Base-by-base conservation (phyloP, 2,888 invertebrate genomes). In the Cremastobaeus sp. region DNA sequence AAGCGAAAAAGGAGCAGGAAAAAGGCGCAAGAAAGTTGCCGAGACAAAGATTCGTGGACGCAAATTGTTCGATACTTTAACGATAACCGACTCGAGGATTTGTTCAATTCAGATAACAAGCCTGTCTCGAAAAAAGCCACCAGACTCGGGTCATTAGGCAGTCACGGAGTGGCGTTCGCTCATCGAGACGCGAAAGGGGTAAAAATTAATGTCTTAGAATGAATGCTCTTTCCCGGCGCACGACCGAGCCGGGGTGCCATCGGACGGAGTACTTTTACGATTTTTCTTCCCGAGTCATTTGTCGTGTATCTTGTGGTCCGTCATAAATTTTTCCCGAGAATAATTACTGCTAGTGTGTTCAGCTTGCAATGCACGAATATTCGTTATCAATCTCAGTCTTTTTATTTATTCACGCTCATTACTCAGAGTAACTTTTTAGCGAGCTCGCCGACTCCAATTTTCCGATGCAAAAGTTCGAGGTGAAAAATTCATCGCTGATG, bases 151-250 rank as follows among this genome's bases (percentile, higher is more conserved):
- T 87, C 86, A 87, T 87, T 87, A 86, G 86, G 84, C 84, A 86
- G 82, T 73, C 73, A 71, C 74, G 77, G 77, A 66, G 62, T 65
- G 62, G 59, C 74, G 68, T 59, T 70, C 74, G 74, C 77, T 77
- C 75, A 72, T 77, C 76, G 78, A 77, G 76, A 71, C 68, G 76
- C 75, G 68, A 82, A 82, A 84, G 84, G 86, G 85, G 84, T 84
- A 87, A 86, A 86, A 87, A 87, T 86, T 87, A 87, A 87, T 87
- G 87, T 87, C 85, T 87, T 84, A 86, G 87, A 87, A 87, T 84
- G 86, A 86, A 86, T 84, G 84, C 83, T 83, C 74, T 68, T 54
- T 72, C 59, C 47, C 79, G 78, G 79, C 77, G 75, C 77, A 78
- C 76, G 77, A 76, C 68, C 69, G 69, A 74, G 78, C 77, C 62